Conservation (phyloP, 2,797 vertebrate genomes). For the Gambusia yucatana region DNA sequence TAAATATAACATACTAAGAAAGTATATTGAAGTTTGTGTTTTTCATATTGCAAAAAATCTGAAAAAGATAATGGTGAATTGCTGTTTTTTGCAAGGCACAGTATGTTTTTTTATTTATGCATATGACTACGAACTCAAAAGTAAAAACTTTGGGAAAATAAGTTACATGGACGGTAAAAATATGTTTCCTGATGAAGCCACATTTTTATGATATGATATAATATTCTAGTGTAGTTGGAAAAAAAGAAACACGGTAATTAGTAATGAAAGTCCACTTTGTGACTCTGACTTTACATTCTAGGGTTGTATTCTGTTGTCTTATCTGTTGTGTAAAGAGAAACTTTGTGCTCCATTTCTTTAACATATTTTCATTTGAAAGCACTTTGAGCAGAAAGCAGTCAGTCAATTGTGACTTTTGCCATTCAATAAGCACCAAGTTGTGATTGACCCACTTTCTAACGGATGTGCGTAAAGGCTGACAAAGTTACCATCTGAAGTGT, state of each 20-base stretch:
- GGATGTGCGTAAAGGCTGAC: slow-evolving; percentile 23
- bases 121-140: background rate
- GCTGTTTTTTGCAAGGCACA: background rate
- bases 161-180: background rate
- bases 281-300: background rate
- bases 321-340: background rate
- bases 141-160: background rate
- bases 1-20: background rate
- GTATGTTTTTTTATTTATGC: background rate
- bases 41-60: background rate
- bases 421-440: background rate
- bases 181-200: background rate
- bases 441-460: slow-evolving; percentile 32
- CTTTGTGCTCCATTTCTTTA: background rate
- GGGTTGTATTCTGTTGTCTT: background rate
- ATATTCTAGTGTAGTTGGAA: background rate
- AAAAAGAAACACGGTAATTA: background rate
- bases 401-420: background rate
- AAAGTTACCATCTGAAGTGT: slow-evolving; percentile 53
- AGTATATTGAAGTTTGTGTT: background rate
- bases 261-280: background rate
- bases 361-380: background rate
- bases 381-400: background rate
- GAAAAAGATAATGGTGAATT: background rate
- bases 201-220: background rate